phyloP scores from a whole-genome alignment of 2,113 vertebrate species.

The Pterophyllum scalare region DNA sequence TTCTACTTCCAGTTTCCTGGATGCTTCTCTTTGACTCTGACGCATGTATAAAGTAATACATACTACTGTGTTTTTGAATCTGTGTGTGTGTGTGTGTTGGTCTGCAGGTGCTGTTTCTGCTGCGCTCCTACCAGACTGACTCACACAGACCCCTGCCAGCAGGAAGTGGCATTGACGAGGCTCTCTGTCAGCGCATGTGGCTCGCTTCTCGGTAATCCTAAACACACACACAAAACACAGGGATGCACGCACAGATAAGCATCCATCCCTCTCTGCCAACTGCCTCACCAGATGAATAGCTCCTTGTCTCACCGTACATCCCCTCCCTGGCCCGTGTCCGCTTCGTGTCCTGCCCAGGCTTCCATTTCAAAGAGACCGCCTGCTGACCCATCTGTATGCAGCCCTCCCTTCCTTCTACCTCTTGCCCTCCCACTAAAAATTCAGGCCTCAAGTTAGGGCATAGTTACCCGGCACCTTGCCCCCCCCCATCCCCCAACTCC shows the following conservation, averaged over 20 bases:
- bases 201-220: slow-evolving; percentile 88
- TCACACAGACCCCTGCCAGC: slow-evolving; percentile 81
- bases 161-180: slow-evolving; percentile 80
- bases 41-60: not conserved
- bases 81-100: slow-evolving; percentile 24
- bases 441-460: slow-evolving; percentile 48
- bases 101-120: slow-evolving; percentile 89
- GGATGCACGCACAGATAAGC: slow-evolving; percentile 52
- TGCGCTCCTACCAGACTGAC: slow-evolving; percentile 88
- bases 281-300: slow-evolving; percentile 64
- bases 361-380: slow-evolving; percentile 77
- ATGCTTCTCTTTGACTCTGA: not conserved
- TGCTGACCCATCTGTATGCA: slow-evolving; percentile 42
- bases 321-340: slow-evolving; percentile 52
- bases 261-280: slow-evolving; percentile 39
- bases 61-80: not conserved
- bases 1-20: not conserved
- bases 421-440: slow-evolving; percentile 22
- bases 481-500: not conserved
- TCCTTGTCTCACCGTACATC: slow-evolving; percentile 60
- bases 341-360: slow-evolving; percentile 66
- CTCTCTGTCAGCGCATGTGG: slow-evolving; percentile 87
- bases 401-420: not conserved
- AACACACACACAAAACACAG: slow-evolving; percentile 5
- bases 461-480: slow-evolving; percentile 32